Evolutionary conservation across 1,140 invertebrate genomes (phyloP), one percentile per base, ranked within the genome.

Genomic region (Drosophila nigrodunni): DNA sequence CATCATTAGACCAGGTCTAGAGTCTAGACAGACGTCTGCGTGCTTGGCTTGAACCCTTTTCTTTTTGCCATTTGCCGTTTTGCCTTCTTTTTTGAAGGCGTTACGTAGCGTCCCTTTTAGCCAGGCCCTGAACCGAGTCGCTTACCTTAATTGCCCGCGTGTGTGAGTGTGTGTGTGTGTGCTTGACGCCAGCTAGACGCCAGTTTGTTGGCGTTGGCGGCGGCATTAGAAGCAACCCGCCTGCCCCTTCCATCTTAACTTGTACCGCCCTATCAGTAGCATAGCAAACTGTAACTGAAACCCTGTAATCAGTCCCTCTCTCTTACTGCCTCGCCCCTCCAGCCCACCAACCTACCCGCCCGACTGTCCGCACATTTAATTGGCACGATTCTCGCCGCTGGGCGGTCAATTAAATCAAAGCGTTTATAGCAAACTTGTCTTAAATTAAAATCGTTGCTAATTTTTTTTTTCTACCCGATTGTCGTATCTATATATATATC

Each of bases 1-100:
- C 68, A 85, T 83, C 77, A 85, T 83, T 83, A 85, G 80, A 82
- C 69, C 65, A 71, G 58, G 83, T 88, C 83, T 88, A 88, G 83
- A 89, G 83, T 88, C 83, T 88, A 88, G 83, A 89, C 85, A 61
- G 62, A 54, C 43, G 80, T 74, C 85, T 83, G 83, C 85, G 65
- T 78, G 74, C 66, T 60, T 71, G 67, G 78, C 71, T 67, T 86
- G 82, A 87, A 86, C 83, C 83, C 82, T 88, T 88, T 55, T 39
- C 3, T 39, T 9, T 9, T 39, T 39, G 18, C 18, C 18, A 21
- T 21, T 37, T 39, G 7, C 10, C 10, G 7, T 39, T 39, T 43
- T n/a, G 11, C n/a, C 41, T 6, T 43, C n/a, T n/a, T 6, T 43
- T 43, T 43, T 30, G 35, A 11, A 68, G 54, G 41, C 50, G 43